Conservation (phyloP, 2,797 vertebrate species). For the Discoglossus pictus region DNA sequence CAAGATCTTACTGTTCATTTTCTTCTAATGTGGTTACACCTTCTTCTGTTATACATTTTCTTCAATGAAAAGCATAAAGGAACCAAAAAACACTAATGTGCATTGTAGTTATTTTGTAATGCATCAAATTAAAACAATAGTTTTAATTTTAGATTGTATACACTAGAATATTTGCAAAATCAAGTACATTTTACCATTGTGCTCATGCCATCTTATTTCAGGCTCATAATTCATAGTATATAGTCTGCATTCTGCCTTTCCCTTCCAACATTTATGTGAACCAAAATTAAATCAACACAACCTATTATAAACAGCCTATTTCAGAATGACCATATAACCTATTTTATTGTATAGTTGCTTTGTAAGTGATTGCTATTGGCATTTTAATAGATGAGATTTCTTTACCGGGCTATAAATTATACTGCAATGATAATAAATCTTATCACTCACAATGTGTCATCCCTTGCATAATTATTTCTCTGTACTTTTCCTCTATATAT, state of each 20-base stretch:
- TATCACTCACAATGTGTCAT: constrained; percentile 22
- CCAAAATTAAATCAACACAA: constrained; percentile 5
- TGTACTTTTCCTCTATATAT: constrained; percentile 9
- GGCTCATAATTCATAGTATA: not conserved
- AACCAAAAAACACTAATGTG: too few relatives aligned
- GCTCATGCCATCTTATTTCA: too few relatives aligned
- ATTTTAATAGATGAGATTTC: constrained; percentile 17
- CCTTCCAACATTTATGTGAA: not conserved
- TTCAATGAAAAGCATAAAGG: too few relatives aligned
- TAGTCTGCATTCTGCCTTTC: not conserved
- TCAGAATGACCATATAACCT: constrained; percentile 10
- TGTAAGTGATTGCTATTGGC: constrained; percentile 31
- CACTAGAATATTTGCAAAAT: too few relatives aligned
- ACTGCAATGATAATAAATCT: constrained; percentile 33
- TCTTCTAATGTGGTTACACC: too few relatives aligned
- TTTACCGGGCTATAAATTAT: constrained; percentile 33
- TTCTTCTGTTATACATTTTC: too few relatives aligned
- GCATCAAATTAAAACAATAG: too few relatives aligned
- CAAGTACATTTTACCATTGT: too few relatives aligned
- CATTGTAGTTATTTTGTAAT: too few relatives aligned
- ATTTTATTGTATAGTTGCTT: constrained; percentile 11
- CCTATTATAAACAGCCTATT: constrained; percentile 6
- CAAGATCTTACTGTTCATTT: too few relatives aligned
- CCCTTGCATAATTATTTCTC: constrained; percentile 18
- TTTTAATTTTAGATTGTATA: too few relatives aligned